These are phyloP conservation scores for Leptobrachium leishanense DNA, from an alignment of 2,113 vertebrate species.

Conservation along the genomic window DNA sequence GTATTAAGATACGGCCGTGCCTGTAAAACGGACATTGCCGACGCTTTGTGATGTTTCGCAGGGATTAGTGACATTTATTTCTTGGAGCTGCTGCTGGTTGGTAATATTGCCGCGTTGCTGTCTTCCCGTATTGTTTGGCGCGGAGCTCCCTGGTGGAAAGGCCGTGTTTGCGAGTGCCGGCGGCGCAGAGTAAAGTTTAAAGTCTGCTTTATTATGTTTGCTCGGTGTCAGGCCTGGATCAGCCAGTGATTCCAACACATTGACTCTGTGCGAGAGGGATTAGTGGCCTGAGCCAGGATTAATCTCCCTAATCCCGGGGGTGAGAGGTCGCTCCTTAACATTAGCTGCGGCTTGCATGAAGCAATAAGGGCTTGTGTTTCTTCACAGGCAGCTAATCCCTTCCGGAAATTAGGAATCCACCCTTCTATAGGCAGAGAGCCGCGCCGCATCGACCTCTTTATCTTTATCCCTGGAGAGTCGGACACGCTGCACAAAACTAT, in stretches of 20 bases:
- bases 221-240: conserved; percentile 81
- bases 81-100: background rate
- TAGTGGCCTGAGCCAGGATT: conserved; percentile 76
- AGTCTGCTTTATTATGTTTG: conserved; percentile 78
- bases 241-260: conserved; percentile 82
- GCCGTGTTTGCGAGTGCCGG: conserved; percentile 53
- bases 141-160: background rate
- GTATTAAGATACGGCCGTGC: no score
- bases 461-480: background rate
- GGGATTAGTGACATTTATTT: conserved; percentile 1
- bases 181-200: conserved; percentile 87
- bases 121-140: background rate
- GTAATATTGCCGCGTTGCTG: background rate
- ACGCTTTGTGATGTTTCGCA: background rate
- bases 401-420: conserved; percentile 81
- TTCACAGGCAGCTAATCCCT: conserved; percentile 75
- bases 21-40: no score
- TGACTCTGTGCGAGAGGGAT: conserved; percentile 85
- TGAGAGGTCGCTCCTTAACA: conserved; percentile 89
- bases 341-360: conserved; percentile 74
- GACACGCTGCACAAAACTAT: no score
- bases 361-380: conserved; percentile 77
- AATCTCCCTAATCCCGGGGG: conserved; percentile 90
- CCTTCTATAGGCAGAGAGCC: conserved; percentile 55
- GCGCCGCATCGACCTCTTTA: background rate